Base-by-base conservation (phyloP, 2,797 vertebrate species). In the Anableps anableps region DNA sequence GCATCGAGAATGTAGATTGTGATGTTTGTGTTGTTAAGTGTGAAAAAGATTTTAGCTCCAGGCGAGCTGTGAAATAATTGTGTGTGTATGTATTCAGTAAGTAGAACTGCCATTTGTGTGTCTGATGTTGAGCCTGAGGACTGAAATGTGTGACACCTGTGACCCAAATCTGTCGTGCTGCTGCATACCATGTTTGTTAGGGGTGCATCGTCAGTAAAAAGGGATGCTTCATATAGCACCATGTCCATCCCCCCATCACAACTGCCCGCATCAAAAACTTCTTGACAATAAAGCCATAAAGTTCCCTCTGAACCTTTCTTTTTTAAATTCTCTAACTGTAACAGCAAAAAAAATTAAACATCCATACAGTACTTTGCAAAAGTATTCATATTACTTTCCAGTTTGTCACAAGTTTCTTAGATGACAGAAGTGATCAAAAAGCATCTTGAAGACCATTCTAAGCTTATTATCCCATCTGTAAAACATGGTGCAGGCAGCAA, bases 1-100 rank as follows among this genome's bases (percentile, higher is more conserved):
- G 93, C 91, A 86, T 88, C 76, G 86, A 88, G 83, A 90, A 83
- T 85, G 82, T 89, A 85, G 87, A 92, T 89, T 73, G 88, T 93
- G 89, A 87, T 83, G 85, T 94, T 86, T 70, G 76, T 91, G 47
- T 90, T 88, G 88, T 90, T 92, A 45, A 55, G 75, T 91, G 91
- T 93, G 89, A 87, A 90, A 84, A 90, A 83, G 79, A 87, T 88
- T 88, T 89, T 74, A 83, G 85, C 85, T 90, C 82, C 80, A 75
- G 79, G 80, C 86, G 84, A 87, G 85, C 83, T 89, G 83, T 87
- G 72, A 80, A 83, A 58, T 43, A 58, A 70, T 80, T 83, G 78
- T 89, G 29, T 36, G 62, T 64, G 62, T 64, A 1, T 62, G 60
- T 34, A 16, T 91, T 86, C 86, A 86, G 79, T 75, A 88, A 90